A percentile compares a stretch with the other conserved stretches of the same genome.
Conservation (phyloP, 2,113 vertebrate species). For the Pogonocichla stellata region DNA sequence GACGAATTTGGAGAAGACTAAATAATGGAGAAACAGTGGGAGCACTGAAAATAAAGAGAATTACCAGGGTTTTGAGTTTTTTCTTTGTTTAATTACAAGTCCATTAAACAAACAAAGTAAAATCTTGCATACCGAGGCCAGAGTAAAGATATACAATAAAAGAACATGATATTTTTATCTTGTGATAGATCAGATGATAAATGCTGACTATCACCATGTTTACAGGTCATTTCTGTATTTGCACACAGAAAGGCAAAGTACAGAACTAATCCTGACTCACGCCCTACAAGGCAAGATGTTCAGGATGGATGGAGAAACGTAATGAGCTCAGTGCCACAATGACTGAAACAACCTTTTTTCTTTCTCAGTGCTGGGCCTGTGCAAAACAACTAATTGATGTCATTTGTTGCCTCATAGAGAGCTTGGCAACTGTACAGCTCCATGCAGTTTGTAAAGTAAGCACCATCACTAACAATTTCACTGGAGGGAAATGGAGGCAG, state of each 20-base stretch:
- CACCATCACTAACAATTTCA: not conserved
- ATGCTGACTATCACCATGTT: not conserved
- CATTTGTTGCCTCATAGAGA: not conserved
- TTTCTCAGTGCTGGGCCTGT: not conserved
- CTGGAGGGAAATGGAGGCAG: not conserved
- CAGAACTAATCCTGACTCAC: not conserved
- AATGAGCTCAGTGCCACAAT: not conserved
- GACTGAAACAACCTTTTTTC: not conserved
- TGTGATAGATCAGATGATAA: not conserved
- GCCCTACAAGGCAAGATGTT: not conserved
- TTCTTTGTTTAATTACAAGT: not conserved
- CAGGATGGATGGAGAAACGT: not conserved
- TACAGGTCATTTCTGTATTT: not conserved
- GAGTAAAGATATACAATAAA: not conserved
- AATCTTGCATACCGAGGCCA: not conserved
- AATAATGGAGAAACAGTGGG: not conserved
- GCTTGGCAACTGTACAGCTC: constrained; percentile 18
- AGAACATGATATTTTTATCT: not conserved
- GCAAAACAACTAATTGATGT: not conserved
- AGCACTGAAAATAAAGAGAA: not conserved
- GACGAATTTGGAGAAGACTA: not conserved
- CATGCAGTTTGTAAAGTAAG: not conserved
- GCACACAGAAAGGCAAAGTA: not conserved
- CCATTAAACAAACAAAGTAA: not conserved
- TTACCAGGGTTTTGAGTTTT: not conserved